These are phyloP conservation scores for Scopus umbretta DNA, from an alignment of 2,113 vertebrate species.

Conservation along the genomic window DNA sequence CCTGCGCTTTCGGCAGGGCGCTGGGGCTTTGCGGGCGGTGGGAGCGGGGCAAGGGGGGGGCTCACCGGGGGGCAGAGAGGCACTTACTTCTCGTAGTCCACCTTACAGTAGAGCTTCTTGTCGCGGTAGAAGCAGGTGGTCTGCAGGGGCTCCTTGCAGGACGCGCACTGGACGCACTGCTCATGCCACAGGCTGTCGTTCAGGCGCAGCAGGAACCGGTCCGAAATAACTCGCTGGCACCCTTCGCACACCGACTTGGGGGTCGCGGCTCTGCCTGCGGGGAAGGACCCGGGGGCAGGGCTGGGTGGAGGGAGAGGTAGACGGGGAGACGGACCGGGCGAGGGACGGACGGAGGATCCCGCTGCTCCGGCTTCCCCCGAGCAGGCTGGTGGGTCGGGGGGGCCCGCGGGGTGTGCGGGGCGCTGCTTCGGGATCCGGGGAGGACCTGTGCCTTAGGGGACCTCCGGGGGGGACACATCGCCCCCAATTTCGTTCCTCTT, in stretches of 20 bases:
- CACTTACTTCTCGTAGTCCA: constrained; percentile 91
- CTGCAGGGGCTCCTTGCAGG: constrained; percentile 86
- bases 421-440: background rate
- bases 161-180: constrained; percentile 86
- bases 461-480: background rate
- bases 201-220: constrained; percentile 91
- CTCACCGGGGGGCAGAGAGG: background rate
- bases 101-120: constrained; percentile 92
- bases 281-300: background rate
- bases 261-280: constrained; percentile 75
- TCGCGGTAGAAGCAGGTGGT: constrained; percentile 92
- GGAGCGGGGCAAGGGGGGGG: background rate
- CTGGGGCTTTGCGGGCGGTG: fast-evolving
- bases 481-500: constrained; percentile 32
- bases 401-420: background rate
- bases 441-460: background rate
- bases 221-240: constrained; percentile 86
- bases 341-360: background rate
- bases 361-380: background rate
- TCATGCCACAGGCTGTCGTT: constrained; percentile 93
- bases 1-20: fast-evolving
- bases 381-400: background rate
- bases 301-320: background rate
- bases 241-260: constrained; percentile 85
- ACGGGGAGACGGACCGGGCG: background rate